phyloP scores from a whole-genome alignment of 2,113 vertebrate species.

The Xiphophorus hellerii region DNA sequence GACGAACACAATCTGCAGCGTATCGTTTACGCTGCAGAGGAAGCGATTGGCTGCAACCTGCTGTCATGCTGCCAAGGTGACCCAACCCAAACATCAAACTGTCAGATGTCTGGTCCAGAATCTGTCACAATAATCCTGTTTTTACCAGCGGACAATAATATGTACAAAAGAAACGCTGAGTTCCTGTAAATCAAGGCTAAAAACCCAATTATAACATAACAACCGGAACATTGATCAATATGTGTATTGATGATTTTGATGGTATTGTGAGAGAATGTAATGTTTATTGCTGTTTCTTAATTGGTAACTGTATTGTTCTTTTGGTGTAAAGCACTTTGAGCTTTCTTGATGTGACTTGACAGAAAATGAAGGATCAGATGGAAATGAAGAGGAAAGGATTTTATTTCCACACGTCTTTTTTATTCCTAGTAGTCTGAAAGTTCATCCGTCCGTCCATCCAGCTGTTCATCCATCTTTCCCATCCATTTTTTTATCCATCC shows the following conservation, averaged over 20 bases:
- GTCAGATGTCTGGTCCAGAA: background rate
- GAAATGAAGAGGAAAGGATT: background rate
- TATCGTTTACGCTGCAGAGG: background rate
- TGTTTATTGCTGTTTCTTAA: no score
- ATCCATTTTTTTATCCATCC: no score
- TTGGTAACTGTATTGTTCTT: no score
- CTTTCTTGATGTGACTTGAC: no score
- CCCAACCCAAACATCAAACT: background rate
- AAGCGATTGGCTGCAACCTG: background rate
- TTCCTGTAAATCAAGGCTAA: no score
- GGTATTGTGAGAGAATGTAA: background rate
- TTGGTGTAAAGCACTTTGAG: no score
- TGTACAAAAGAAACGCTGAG: background rate
- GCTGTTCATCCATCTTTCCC: no score
- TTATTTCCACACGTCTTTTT: background rate
- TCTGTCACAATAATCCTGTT: no score
- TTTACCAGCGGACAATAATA: background rate
- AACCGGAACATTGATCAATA: no score
- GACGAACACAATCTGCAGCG: background rate
- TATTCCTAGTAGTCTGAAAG: no score
- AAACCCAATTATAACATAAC: no score
- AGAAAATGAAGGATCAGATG: background rate
- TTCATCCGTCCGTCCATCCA: background rate
- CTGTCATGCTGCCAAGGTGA: background rate
- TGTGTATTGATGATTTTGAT: no score